Percentiles rank a stretch among this genome's conserved stretches.
Conservation (phyloP, 2,797 vertebrate genomes). For the Dermochelys coriacea region DNA sequence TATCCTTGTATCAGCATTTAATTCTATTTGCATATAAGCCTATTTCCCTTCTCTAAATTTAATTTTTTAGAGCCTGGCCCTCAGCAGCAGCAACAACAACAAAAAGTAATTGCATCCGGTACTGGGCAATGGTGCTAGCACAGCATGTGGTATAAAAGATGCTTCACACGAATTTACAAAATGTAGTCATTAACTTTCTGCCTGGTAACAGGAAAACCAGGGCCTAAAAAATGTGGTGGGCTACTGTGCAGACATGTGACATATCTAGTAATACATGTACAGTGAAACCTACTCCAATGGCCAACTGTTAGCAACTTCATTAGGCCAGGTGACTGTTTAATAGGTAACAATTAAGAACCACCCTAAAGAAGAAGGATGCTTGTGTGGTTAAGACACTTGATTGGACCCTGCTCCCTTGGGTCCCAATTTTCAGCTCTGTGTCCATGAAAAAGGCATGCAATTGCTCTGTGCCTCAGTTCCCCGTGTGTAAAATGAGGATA, state of each 20-base stretch:
- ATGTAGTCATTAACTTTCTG: constrained; percentile 71
- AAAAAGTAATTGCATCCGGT: constrained; percentile 74
- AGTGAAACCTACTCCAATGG: neutral
- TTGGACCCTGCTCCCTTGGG: neutral
- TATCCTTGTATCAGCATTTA: constrained; percentile 81
- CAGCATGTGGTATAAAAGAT: constrained; percentile 71
- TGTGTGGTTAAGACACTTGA: neutral
- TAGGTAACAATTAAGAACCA: neutral
- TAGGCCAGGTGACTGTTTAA: neutral
- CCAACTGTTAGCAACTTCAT: neutral
- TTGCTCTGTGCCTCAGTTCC: neutral
- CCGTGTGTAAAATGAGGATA: neutral
- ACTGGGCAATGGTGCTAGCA: constrained; percentile 71
- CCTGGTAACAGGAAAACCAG: constrained; percentile 66
- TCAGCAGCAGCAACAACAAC: constrained; percentile 71
- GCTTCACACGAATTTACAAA: constrained; percentile 71
- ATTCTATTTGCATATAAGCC: constrained; percentile 82
- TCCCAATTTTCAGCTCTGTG: neutral
- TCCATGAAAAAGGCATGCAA: neutral
- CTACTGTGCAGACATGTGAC: constrained; percentile 39
- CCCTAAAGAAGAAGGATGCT: neutral
- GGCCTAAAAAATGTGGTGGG: constrained; percentile 29
- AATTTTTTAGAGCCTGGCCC: constrained; percentile 78
- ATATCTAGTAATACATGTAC: constrained; percentile 54
- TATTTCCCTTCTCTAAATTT: constrained; percentile 79